Conservation (phyloP, 2,797 vertebrate species). For the Labroides dimidiatus region DNA sequence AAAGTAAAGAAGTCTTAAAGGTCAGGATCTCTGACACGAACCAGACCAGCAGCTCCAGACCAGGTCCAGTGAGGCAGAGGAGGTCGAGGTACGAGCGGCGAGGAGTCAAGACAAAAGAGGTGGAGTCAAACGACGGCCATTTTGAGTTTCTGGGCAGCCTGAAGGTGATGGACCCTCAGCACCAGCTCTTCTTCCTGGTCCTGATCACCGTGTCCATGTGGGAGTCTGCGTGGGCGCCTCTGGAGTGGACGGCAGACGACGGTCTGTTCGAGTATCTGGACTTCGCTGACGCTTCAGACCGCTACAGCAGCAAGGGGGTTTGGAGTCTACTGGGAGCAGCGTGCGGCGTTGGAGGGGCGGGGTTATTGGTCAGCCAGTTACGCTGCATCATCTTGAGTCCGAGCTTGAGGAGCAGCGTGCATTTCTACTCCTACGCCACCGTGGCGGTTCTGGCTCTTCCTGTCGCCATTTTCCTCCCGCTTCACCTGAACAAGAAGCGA, state of each 20-base stretch:
- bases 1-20: neutral
- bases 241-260: slow-evolving; percentile 87
- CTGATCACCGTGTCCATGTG: slow-evolving; percentile 82
- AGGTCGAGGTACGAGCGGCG: slow-evolving; percentile 40
- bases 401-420: slow-evolving; percentile 60
- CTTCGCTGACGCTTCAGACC: slow-evolving; percentile 88
- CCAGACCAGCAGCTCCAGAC: neutral
- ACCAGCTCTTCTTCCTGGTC: slow-evolving; percentile 84
- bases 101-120: neutral
- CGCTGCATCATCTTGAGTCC: slow-evolving; percentile 69
- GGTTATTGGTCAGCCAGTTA: slow-evolving; percentile 83
- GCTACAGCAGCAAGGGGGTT: slow-evolving; percentile 71
- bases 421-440: slow-evolving; percentile 85
- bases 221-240: slow-evolving; percentile 82
- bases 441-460: slow-evolving; percentile 70
- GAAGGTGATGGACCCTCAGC: slow-evolving; percentile 77
- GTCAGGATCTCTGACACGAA: neutral
- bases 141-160: slow-evolving; percentile 72
- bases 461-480: slow-evolving; percentile 79
- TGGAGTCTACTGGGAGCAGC: slow-evolving; percentile 85
- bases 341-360: slow-evolving; percentile 76
- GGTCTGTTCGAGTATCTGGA: slow-evolving; percentile 91
- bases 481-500: slow-evolving; percentile 77
- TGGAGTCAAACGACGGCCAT: neutral
- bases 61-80: slow-evolving; percentile 27